Conservation (phyloP, 1,140 invertebrate species). For the Lepidostoma basale region DNA sequence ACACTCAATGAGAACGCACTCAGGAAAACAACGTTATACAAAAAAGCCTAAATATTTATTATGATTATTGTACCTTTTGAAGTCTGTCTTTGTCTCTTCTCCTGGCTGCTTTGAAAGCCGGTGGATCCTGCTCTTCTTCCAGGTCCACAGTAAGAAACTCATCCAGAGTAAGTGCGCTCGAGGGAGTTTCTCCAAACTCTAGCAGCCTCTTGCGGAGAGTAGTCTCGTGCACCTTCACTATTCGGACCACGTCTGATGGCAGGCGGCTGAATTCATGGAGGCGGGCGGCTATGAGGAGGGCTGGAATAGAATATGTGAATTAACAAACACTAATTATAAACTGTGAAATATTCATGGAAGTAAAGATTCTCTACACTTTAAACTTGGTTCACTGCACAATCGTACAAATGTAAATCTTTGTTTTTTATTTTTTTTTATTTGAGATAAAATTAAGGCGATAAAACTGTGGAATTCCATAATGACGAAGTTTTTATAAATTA, state of each 20-base stretch:
- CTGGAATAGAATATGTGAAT: constrained; percentile 66
- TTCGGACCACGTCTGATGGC: constrained; percentile 88
- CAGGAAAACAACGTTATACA: too few species aligned
- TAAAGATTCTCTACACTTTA: too few species aligned
- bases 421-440: too few species aligned
- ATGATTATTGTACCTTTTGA: constrained; percentile 67
- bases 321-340: too few species aligned
- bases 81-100: constrained; percentile 84
- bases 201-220: constrained; percentile 90
- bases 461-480: too few species aligned
- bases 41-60: background rate
- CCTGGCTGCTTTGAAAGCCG: constrained; percentile 88
- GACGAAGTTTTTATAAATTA: too few species aligned
- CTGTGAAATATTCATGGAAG: too few species aligned
- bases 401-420: too few species aligned
- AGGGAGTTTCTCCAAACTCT: constrained; percentile 96
- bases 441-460: too few species aligned
- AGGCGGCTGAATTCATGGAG: constrained; percentile 91
- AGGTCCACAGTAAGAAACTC: constrained; percentile 98
- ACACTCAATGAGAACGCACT: too few species aligned
- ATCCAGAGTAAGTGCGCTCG: constrained; percentile 87
- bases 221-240: constrained; percentile 95
- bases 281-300: constrained; percentile 90
- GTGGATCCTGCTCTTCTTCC: constrained; percentile 96
- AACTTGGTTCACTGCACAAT: too few species aligned